Base-by-base conservation (phyloP, 2,113 vertebrate genomes). In the Empidonax traillii region DNA sequence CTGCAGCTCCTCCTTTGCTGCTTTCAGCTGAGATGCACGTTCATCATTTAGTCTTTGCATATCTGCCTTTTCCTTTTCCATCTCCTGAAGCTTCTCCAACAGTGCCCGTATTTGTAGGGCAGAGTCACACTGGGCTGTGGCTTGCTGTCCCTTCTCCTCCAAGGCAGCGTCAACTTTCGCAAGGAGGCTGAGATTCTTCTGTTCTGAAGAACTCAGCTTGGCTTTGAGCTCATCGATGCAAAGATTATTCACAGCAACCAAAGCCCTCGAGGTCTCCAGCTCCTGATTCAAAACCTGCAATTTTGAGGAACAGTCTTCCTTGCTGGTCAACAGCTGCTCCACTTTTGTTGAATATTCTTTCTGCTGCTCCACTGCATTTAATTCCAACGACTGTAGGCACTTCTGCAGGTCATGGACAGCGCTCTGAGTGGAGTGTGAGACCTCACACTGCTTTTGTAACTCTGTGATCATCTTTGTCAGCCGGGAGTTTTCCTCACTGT, bases 371-470 rank as follows among this genome's bases (percentile, higher is more conserved):
- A 22, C 58, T 8, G 93, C 61, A 37, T 82, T 97, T 81, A 86
- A 62, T 84, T 98, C 95, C 93, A 98, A 85, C 8, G 92, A 92
- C 72, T 96, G 97, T 43, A 98, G 87, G 63, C 97, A 97, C 33
- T 73, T 90, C 80, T 98, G 98, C 41, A 99, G 87, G 69, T 98
- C 98, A 74, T 90, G 96, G 47, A 98, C 91, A 33, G 97, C 85
- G 72, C 61, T 97, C 87, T 98, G 98, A 52, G 97, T 90, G 51
- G 80, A 97, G 27, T 98, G 98, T 1, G 97, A 96, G 95, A 97
- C 46, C 47, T 98, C 98, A 85, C 98, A 95, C 72, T 99, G 99
- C 80, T 96, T 98, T 92, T 98, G 97, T 58, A 99, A 97, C 68
- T 98, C 96, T n/a, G 96, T 93, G 39, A 99, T 94, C 58, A 98